phyloP scores from a whole-genome alignment of 2,888 invertebrate genomes.

The Ceratothoa steindachneri region DNA sequence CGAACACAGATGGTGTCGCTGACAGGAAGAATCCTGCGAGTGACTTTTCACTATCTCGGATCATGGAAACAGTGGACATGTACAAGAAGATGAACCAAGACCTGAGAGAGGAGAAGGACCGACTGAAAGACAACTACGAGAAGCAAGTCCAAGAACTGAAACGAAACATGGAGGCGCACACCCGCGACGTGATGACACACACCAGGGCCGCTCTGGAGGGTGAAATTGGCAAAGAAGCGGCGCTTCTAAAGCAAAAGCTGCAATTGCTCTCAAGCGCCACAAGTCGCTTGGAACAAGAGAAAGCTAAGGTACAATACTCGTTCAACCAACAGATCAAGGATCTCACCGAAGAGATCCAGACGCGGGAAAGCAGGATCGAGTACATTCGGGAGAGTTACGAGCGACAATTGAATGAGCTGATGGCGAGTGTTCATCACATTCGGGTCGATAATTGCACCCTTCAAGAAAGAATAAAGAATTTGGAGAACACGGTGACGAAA shows the following conservation, averaged over 20 bases:
- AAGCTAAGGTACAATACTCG: neutral
- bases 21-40: neutral
- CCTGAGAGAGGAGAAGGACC: constrained; percentile 18
- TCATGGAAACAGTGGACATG: neutral
- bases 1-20: too few relatives aligned
- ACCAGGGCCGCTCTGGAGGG: neutral
- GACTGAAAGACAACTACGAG: neutral
- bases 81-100: constrained; percentile 2
- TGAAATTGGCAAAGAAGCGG: neutral
- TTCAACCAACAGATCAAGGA: neutral
- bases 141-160: neutral
- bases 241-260: neutral
- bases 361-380: neutral
- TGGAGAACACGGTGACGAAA: neutral
- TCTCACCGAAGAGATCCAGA: neutral
- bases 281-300: neutral
- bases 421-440: neutral
- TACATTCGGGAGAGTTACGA: neutral
- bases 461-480: neutral
- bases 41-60: neutral
- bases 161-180: neutral
- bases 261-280: neutral
- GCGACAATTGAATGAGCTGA: neutral
- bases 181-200: neutral
- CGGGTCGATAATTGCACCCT: neutral